phyloP scores from a whole-genome alignment of 2,113 vertebrate genomes.

The Anser cygnoides region DNA sequence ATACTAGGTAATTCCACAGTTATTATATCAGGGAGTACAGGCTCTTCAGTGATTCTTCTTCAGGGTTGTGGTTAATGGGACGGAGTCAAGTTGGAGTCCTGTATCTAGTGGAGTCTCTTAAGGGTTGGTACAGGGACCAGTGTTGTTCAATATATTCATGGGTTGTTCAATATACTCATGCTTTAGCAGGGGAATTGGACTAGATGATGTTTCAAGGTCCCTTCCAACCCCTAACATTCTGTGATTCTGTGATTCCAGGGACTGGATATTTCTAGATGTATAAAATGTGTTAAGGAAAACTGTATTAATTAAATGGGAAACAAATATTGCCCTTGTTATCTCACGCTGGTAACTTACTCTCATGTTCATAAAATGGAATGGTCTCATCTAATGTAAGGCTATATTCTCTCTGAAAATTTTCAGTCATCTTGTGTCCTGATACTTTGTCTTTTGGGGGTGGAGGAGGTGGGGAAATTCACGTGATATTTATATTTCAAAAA shows the following conservation, averaged over 20 bases:
- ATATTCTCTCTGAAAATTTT: neutral
- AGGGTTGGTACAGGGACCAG: too few relatives aligned
- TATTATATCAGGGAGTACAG: neutral
- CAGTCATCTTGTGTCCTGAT: neutral
- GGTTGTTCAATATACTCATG: too few relatives aligned
- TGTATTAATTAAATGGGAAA: neutral
- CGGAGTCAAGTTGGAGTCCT: too few relatives aligned
- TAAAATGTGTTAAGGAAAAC: neutral
- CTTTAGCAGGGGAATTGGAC: too few relatives aligned
- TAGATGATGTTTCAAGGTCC: too few relatives aligned
- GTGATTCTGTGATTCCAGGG: too few relatives aligned
- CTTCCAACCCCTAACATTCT: too few relatives aligned
- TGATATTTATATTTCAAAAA: neutral
- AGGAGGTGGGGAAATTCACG: neutral
- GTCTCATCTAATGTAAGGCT: neutral
- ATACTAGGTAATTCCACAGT: rapidly evolving
- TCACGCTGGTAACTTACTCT: neutral
- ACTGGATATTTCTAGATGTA: neutral
- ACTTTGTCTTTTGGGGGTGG: neutral
- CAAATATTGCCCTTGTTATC: neutral
- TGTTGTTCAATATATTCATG: too few relatives aligned
- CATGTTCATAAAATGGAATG: neutral
- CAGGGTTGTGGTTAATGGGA: too few relatives aligned
- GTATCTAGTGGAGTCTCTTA: too few relatives aligned
- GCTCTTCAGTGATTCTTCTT: neutral